Evolutionary conservation across 2,888 invertebrate species (phyloP), one percentile per base, ranked within the genome.

Genomic region (Amblyjoppa fuscipennis): DNA sequence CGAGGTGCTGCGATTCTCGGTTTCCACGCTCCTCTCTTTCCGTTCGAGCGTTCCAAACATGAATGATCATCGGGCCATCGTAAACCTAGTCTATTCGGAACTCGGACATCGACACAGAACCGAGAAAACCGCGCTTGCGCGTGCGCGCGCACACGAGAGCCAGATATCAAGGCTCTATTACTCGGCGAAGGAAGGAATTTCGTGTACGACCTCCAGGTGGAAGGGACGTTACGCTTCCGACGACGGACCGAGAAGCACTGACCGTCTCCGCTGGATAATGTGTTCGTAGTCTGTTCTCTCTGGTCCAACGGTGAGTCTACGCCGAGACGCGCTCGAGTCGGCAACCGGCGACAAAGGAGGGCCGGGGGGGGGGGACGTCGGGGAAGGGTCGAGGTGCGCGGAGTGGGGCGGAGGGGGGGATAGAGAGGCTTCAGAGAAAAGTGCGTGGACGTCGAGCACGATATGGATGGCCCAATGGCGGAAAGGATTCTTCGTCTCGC

Each of bases 381-480:
- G 20, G 56, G 6, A 9, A 9, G 25, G 56, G 56, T 3, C 5
- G 41, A 9, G 41, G 41, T 11, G 41, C 1, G 16, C 45, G 13
- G 16, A 16, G 16, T 4, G 11, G 3, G 45, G 45, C 45, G 38
- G 34, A 28, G 13, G 13, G 28, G 20, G 68, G 20, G 7, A 25
- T 25, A 25, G 45, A 25, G 49, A 20, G 51, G 16, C 34, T 28
- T 56, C 41, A 51, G 38, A 74, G 51, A 80, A 85, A 83, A 75
- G 85, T 80, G 85, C 79, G 79, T 82, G 74, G 83, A 71, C 38
- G 83, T 20, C 20, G 59, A 76, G 49, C 64, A 34, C 31, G 81
- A 76, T 77, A 74, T 25, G 59, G 53, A 68, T 83, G 51, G 82
- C 73, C 83, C 77, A 81, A 81, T 81, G 84, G 81, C 73, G 77